These are phyloP conservation scores for Aphelocoma californica DNA, from an alignment of 2,797 vertebrate species.

Conservation along the genomic window DNA sequence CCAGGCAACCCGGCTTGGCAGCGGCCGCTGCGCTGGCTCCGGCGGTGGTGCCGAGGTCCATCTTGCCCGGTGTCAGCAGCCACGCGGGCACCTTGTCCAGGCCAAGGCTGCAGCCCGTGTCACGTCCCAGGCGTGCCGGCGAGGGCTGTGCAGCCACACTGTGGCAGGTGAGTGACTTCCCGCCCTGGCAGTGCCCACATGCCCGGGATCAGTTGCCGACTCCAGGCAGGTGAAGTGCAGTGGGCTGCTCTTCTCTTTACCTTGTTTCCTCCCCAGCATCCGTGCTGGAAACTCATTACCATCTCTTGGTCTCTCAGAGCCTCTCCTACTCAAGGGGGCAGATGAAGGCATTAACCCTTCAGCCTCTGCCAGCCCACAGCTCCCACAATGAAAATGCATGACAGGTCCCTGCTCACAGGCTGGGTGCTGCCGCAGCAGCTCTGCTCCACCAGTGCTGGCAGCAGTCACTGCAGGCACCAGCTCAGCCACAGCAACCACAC, in stretches of 20 bases:
- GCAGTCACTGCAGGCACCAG: not conserved
- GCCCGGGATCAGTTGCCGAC: rapidly evolving
- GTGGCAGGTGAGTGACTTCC: rapidly evolving
- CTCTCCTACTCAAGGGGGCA: not conserved
- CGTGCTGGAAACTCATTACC: not conserved
- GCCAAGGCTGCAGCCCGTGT: rapidly evolving
- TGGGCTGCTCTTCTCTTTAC: not conserved
- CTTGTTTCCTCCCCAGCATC: not conserved
- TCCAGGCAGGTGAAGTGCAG: not conserved
- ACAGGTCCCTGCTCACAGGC: not conserved
- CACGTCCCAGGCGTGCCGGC: rapidly evolving
- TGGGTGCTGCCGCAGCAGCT: not conserved
- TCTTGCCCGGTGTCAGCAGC: rapidly evolving
- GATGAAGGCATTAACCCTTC: not conserved
- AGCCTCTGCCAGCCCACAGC: not conserved
- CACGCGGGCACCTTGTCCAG: not conserved
- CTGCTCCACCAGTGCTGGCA: rapidly evolving
- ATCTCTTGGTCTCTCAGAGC: not conserved
- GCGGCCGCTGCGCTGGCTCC: not conserved
- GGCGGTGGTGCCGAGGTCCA: rapidly evolving
- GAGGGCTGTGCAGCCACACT: rapidly evolving
- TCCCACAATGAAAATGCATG: not conserved
- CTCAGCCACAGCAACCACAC: not conserved
- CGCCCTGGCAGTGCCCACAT: rapidly evolving
- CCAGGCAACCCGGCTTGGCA: not conserved